Conservation (phyloP, 2,113 vertebrate species). For the Cryptotis parvus region DNA sequence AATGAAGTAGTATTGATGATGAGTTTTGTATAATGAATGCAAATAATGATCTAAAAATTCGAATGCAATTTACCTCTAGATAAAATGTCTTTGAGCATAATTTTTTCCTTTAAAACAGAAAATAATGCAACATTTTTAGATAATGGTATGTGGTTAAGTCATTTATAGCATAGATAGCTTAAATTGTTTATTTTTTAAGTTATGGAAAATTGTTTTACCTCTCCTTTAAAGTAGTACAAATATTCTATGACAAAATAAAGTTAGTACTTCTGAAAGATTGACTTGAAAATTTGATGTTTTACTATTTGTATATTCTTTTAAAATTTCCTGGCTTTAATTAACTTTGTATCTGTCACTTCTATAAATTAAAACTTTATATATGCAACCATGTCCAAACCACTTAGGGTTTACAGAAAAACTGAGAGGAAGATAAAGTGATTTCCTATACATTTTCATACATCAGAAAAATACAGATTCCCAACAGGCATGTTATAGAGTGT, state of each 20-base stretch:
- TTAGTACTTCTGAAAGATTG: neutral
- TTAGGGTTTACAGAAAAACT: no score
- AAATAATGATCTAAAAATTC: no score
- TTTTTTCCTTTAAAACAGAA: slow-evolving; percentile 10
- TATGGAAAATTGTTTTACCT: neutral
- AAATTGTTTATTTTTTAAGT: neutral
- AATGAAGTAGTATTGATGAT: no score
- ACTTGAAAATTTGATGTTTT: slow-evolving; percentile 43
- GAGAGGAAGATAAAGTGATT: no score
- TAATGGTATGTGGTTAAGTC: neutral
- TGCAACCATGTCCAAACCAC: no score
- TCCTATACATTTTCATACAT: no score
- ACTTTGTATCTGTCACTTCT: neutral
- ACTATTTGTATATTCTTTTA: slow-evolving; percentile 32
- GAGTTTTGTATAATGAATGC: no score
- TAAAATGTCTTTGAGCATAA: no score
- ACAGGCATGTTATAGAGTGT: no score
- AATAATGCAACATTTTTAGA: neutral
- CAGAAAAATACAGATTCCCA: no score
- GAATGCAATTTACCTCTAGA: no score
- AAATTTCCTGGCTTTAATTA: neutral
- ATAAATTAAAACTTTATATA: neutral
- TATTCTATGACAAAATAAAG: neutral
- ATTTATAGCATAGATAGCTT: neutral
- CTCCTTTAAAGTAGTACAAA: neutral